These are phyloP conservation scores for Poeciliopsis turneri DNA, from an alignment of 2,797 vertebrate genomes.

Conservation along the genomic window DNA sequence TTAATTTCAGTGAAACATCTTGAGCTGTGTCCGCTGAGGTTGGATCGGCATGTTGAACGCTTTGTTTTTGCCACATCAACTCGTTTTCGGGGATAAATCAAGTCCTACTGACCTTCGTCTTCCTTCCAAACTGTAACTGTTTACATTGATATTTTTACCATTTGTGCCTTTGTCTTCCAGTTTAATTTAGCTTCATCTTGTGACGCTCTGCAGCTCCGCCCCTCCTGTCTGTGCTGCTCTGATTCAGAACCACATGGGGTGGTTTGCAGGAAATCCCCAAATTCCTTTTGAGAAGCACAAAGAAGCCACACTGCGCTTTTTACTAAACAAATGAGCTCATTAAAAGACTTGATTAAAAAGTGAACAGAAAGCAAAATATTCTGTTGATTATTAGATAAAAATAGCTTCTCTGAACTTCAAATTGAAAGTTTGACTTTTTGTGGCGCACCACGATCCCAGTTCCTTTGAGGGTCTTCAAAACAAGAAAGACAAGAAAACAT, in stretches of 20 bases:
- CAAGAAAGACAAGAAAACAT: not conserved
- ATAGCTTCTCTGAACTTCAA: not conserved
- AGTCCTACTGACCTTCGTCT: not conserved
- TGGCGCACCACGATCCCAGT: not conserved
- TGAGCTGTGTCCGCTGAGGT: not conserved
- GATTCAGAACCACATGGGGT: constrained; percentile 14
- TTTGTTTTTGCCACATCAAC: not conserved
- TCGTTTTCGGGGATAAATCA: not conserved
- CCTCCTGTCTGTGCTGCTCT: not conserved
- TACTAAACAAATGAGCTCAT: not conserved
- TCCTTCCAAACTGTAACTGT: not conserved
- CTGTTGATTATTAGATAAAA: not conserved
- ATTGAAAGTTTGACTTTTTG: not conserved
- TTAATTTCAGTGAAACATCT: not conserved
- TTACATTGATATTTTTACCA: not conserved
- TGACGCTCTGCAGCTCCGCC: not conserved
- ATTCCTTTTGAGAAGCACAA: constrained; percentile 6
- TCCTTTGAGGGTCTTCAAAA: not conserved
- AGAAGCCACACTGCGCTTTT: too few species aligned
- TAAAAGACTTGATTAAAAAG: not conserved
- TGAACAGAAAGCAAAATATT: not conserved
- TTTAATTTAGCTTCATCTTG: not conserved
- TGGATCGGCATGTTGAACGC: not conserved
- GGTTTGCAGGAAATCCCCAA: constrained; percentile 1
- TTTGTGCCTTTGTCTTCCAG: not conserved